phyloP scores from a whole-genome alignment of 2,888 invertebrate species.

The Dyspetes luteomarginatus region DNA sequence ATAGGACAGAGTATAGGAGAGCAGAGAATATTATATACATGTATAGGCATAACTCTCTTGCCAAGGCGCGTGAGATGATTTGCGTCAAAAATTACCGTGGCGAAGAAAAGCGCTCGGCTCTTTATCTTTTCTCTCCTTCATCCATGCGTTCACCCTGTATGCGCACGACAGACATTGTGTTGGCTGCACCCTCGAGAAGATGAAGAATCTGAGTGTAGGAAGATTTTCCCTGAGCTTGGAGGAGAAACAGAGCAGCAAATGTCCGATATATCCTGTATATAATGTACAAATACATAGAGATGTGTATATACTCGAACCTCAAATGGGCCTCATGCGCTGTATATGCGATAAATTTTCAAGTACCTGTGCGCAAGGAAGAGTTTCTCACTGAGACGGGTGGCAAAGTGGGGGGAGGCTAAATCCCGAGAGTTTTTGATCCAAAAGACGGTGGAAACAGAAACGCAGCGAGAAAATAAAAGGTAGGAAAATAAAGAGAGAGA shows the following conservation, averaged over 20 bases:
- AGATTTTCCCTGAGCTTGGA: conserved; percentile 18
- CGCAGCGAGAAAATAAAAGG: conserved; percentile 58
- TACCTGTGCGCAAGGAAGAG: conserved; percentile 35
- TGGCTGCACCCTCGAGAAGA: neutral
- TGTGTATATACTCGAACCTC: conserved; percentile 53
- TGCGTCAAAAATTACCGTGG: conserved; percentile 54
- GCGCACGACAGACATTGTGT: conserved; percentile 23
- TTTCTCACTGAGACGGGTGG: conserved; percentile 51
- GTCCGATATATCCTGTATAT: neutral
- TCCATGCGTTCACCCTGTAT: neutral
- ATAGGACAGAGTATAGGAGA: neutral
- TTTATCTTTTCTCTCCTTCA: conserved; percentile 31
- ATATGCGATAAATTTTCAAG: conserved; percentile 80
- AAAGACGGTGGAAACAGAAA: conserved; percentile 70
- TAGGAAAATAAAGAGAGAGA: conserved; percentile 65
- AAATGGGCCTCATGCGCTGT: conserved; percentile 65
- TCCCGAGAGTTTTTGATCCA: conserved; percentile 81
- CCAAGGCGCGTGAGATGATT: neutral
- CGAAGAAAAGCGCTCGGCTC: conserved; percentile 32
- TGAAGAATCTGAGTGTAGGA: conserved; percentile 36
- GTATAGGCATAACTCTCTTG: neutral
- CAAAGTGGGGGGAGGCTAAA: conserved; percentile 67
- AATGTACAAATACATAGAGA: neutral
- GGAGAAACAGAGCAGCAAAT: neutral
- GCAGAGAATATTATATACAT: conserved; percentile 20